These are phyloP conservation scores for Microcebus griseorufus DNA, from an alignment of 2,113 vertebrate genomes.

Conservation along the genomic window DNA sequence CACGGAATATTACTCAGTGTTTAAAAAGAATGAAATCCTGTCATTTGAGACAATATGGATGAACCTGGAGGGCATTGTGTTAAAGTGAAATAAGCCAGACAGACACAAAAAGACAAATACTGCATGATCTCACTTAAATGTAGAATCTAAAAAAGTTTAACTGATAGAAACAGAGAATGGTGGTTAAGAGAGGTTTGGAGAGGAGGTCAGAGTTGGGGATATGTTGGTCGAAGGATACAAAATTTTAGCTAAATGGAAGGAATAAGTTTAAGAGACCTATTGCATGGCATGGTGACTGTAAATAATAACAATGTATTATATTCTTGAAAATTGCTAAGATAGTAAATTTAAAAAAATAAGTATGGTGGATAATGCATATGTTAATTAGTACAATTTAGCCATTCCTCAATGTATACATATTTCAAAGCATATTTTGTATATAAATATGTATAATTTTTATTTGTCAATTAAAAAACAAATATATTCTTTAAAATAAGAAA, in stretches of 20 bases:
- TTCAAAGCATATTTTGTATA: neutral
- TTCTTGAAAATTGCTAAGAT: neutral
- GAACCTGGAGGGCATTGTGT: neutral
- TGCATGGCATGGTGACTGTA: neutral
- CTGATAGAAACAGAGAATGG: neutral
- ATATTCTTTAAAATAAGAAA: neutral
- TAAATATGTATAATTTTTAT: neutral
- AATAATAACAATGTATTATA: neutral
- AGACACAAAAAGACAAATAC: neutral
- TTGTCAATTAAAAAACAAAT: neutral
- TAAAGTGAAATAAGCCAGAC: neutral
- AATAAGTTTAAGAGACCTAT: neutral
- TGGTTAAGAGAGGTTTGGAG: neutral
- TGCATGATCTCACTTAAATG: neutral
- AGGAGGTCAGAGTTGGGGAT: neutral
- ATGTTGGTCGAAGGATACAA: neutral
- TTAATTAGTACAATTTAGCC: neutral
- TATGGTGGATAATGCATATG: neutral
- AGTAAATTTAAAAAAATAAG: neutral
- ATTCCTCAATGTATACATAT: neutral
- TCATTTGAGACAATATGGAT: neutral
- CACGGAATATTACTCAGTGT: neutral
- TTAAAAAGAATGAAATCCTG: neutral
- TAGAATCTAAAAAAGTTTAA: neutral
- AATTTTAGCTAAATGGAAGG: neutral